A percentile compares a stretch with the other conserved stretches of the same genome.
These are phyloP conservation scores for Microctonus hyperodae DNA, from an alignment of 2,888 invertebrate genomes.

Conservation along the genomic window DNA sequence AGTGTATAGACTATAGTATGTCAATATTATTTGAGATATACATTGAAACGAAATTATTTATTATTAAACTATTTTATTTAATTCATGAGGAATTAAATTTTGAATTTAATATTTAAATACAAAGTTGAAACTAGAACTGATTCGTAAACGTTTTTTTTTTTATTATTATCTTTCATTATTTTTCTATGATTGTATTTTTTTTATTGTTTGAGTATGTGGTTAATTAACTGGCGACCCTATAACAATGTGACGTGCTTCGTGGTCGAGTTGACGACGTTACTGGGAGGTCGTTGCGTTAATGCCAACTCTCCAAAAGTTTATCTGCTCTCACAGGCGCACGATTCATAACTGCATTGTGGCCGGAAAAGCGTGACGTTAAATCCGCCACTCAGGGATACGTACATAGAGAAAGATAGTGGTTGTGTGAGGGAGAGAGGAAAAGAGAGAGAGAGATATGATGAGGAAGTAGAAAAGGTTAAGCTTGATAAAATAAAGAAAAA, in stretches of 20 bases:
- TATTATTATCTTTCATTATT: not conserved
- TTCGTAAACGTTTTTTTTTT: too few relatives aligned
- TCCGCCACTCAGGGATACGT: slow-evolving; percentile 20
- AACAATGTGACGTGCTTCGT: slow-evolving; percentile 34
- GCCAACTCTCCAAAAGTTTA: slow-evolving; percentile 27
- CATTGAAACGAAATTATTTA: not conserved
- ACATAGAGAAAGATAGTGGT: too few relatives aligned
- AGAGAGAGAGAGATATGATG: slow-evolving; percentile 24
- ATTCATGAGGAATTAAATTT: too few relatives aligned
- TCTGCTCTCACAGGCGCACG: slow-evolving; percentile 32
- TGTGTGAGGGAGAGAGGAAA: too few relatives aligned
- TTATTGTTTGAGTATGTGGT: slow-evolving; percentile 13
- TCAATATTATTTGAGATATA: not conserved
- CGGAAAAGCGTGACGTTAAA: slow-evolving; percentile 34
- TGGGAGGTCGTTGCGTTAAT: slow-evolving; percentile 25
- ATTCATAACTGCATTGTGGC: slow-evolving; percentile 34
- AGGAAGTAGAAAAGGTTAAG: not conserved
- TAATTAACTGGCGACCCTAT: slow-evolving; percentile 33
- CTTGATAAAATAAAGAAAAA: slow-evolving; percentile 8
- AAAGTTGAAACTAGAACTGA: too few relatives aligned
- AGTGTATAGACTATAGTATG: too few relatives aligned
- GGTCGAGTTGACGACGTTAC: slow-evolving; percentile 31
- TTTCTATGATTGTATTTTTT: not conserved
- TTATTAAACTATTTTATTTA: too few relatives aligned
- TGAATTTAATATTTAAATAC: too few relatives aligned